Evolutionary conservation across 2,888 invertebrate species (phyloP), one percentile per base, ranked within the genome.

Genomic region (Eupithecia abbreviata): DNA sequence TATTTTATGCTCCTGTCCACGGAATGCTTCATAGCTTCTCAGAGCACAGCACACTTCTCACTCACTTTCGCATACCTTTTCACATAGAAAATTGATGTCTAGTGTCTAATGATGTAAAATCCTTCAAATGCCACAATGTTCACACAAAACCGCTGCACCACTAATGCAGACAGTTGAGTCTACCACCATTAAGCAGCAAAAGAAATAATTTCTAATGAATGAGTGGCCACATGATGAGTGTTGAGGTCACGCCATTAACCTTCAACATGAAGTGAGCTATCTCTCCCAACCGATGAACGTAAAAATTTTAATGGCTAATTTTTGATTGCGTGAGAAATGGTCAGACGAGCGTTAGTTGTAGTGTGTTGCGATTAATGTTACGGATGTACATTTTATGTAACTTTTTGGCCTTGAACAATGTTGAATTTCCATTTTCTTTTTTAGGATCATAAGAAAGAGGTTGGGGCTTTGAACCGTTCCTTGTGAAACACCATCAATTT

Each of bases 211-310:
- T 81, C 78, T 81, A 81, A 84, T 82, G 81, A 81, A 83, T 81
- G 81, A 78, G 76, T 77, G 70, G 74, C 70, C 68, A 76, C 78
- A 78, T 77, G 77, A 78, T 81, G 81, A 84, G 80, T 79, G 82
- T 82, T 72, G 80, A 75, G 88, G 86, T 87, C 87, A 84, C 82
- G 73, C 83, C 83, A 86, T 88, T 88, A 87, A 87, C 86, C 87
- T 83, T 78, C 58, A 71, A 81, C 73, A 73, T 81, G 5, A 80
- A 84, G 81, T 76, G 69, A 77, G 79, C 66, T 78, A 76, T 80
- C 79, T 77, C 74, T 67, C 71, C 71, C 76, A 76, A 74, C 74
- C 45, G 73, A 78, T 81, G 83, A 84, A 82, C 71, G 76, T 77
- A 76, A 76, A 75, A 75, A 72, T 72, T 65, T 78, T 75, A 77